Base-by-base conservation (phyloP, 2,888 invertebrate species). In the Abrostola triplasia region DNA sequence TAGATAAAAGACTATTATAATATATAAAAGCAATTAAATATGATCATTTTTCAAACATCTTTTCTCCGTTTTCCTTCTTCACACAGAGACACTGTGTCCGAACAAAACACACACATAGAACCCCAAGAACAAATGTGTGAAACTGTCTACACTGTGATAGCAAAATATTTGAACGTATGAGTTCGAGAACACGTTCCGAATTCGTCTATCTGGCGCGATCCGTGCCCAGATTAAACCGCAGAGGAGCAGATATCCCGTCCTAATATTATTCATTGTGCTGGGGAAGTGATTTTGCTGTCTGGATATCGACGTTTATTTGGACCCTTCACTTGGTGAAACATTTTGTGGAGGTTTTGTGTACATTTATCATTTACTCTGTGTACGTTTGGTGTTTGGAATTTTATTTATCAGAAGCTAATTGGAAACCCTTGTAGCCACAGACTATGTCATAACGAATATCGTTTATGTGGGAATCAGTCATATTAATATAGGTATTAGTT, bases 191-290 rank as follows among this genome's bases (percentile, higher is more conserved):
- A 47, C 44, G 44, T 13, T 47, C 44, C 24, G 44, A 47, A 47
- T 47, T 13, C 44, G 44, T 47, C 13, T 47, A 47, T 47, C 24
- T 47, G 44, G 44, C 44, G 44, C 44, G 44, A 47, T 47, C 44
- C 44, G 44, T 47, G 44, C 44, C 44, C 44, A 47, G 44, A 47
- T 47, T 47, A 47, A 47, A 47, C 44, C 44, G 44, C 44, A 47
- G 24, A 8, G 5, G 9, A 47, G 24, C 44, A 24, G 44, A 47
- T 47, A 47, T 47, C 24, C 44, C 12, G 13, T 47, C 44, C 44
- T 24, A 47, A 47, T 47, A 47, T 47, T 47, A 47, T 47, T 47
- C 44, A 47, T 47, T 47, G 44, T 47, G 44, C 44, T 24, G 9
- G 44, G 24, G 24, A 47, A 47, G 44, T 47, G 44, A 47, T 47